A percentile compares a stretch with the other conserved stretches of the same genome.
Conservation (phyloP, 2,797 vertebrate species). For the Ctenochaetus hawaiiensis region DNA sequence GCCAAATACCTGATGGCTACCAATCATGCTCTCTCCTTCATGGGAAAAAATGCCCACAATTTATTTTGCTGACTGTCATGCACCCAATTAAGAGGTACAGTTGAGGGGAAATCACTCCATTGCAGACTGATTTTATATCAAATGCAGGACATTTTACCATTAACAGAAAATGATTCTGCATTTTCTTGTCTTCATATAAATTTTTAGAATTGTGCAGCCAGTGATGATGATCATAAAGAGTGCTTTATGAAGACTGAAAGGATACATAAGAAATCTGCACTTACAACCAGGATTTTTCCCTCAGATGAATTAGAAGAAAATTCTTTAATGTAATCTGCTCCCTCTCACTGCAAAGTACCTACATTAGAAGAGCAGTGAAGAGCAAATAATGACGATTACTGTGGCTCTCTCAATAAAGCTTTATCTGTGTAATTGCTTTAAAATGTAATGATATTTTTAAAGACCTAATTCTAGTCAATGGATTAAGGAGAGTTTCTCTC, state of each 20-base stretch:
- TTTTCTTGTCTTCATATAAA: too few species aligned
- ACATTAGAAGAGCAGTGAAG: neutral
- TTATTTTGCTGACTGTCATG: constrained; percentile 75
- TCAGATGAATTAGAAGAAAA: neutral
- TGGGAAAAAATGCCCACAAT: constrained; percentile 77
- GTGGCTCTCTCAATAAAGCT: neutral
- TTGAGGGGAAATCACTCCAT: constrained; percentile 32
- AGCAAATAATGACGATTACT: neutral
- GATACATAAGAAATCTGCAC: neutral
- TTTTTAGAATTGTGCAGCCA: neutral
- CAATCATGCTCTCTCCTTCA: constrained; percentile 65
- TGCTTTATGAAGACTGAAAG: neutral
- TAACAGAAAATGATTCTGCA: neutral
- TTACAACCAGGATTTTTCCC: neutral
- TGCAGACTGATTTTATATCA: constrained; percentile 42
- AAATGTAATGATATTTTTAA: constrained; percentile 4
- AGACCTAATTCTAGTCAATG: neutral
- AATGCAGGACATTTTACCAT: constrained; percentile 23
- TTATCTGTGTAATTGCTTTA: constrained; percentile 7
- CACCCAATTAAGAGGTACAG: constrained; percentile 74
- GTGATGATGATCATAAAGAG: neutral
- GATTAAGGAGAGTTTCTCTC: neutral
- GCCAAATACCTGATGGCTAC: constrained; percentile 79
- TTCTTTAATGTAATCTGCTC: neutral
- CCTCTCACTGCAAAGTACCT: neutral